phyloP scores from a whole-genome alignment of 1,140 invertebrate genomes.

The Hylaeus anthracinus region DNA sequence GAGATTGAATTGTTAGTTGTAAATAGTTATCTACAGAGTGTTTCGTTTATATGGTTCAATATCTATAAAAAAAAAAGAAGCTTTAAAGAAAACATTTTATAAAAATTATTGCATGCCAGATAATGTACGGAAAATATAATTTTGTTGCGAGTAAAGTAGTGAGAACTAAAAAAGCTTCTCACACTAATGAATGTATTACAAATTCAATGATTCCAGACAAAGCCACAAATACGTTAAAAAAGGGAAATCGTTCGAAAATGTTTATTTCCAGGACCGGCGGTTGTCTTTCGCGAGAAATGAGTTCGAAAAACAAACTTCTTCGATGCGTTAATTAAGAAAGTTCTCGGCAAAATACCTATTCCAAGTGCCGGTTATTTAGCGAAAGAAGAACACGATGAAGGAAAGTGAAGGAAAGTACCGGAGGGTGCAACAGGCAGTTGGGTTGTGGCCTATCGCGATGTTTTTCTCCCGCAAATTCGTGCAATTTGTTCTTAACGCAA shows the following conservation, averaged over 20 bases:
- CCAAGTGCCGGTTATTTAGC: constrained; percentile 4
- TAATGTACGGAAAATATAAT: no score
- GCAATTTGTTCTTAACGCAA: constrained; percentile 5
- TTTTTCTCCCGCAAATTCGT: constrained; percentile 9
- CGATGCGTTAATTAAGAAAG: constrained; percentile 19
- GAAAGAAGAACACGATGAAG: background rate
- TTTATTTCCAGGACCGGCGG: background rate
- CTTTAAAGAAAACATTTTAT: no score
- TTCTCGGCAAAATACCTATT: background rate
- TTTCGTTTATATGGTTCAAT: no score
- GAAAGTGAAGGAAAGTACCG: background rate
- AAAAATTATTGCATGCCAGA: no score
- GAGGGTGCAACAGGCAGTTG: constrained; percentile 31
- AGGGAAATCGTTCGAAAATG: background rate
- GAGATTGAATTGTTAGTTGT: no score
- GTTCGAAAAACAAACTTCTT: background rate
- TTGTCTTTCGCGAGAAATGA: background rate
- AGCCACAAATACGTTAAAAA: no score
- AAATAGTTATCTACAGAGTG: no score
- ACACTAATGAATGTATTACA: no score
- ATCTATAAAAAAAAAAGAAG: no score
- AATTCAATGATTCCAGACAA: no score
- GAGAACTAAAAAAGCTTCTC: no score
- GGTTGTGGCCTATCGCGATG: background rate
- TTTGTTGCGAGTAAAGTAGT: no score